These are phyloP conservation scores for Lasioglossum morio DNA, from an alignment of 2,888 invertebrate genomes.

Conservation along the genomic window DNA sequence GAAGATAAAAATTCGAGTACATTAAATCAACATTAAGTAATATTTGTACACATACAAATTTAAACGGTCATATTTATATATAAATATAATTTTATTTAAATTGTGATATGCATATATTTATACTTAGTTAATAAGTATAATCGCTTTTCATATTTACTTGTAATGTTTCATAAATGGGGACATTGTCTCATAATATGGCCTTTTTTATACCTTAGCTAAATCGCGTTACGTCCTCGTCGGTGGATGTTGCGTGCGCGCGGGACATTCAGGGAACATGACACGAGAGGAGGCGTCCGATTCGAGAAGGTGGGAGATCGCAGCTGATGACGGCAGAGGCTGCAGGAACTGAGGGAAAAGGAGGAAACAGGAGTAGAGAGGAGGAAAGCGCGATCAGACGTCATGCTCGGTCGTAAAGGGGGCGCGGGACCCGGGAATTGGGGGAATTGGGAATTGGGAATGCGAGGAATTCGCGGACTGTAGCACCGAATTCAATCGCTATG, in stretches of 20 bases:
- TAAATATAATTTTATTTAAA: too few relatives aligned
- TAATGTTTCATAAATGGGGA: too few relatives aligned
- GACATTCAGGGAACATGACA: background rate
- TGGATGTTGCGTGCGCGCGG: slow-evolving; percentile 29
- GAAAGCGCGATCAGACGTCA: background rate
- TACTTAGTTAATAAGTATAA: too few relatives aligned
- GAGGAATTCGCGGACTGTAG: slow-evolving; percentile 82
- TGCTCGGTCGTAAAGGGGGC: background rate
- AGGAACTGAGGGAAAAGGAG: background rate
- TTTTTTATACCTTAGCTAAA: too few relatives aligned
- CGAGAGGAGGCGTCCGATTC: background rate
- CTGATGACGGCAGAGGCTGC: slow-evolving; percentile 29
- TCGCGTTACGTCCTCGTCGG: slow-evolving; percentile 25
- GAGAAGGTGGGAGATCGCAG: background rate
- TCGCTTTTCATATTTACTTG: too few relatives aligned
- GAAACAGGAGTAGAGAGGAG: background rate
- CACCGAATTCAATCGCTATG: slow-evolving; percentile 83
- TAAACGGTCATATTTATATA: too few relatives aligned
- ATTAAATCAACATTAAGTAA: too few relatives aligned
- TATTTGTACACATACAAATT: too few relatives aligned
- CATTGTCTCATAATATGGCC: too few relatives aligned
- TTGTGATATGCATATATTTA: too few relatives aligned
- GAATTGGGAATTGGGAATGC: slow-evolving; percentile 70
- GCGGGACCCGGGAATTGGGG: background rate
- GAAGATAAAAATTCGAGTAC: too few relatives aligned